phyloP scores from a whole-genome alignment of 2,888 invertebrate genomes.

The Caenorhabditis sp. region DNA sequence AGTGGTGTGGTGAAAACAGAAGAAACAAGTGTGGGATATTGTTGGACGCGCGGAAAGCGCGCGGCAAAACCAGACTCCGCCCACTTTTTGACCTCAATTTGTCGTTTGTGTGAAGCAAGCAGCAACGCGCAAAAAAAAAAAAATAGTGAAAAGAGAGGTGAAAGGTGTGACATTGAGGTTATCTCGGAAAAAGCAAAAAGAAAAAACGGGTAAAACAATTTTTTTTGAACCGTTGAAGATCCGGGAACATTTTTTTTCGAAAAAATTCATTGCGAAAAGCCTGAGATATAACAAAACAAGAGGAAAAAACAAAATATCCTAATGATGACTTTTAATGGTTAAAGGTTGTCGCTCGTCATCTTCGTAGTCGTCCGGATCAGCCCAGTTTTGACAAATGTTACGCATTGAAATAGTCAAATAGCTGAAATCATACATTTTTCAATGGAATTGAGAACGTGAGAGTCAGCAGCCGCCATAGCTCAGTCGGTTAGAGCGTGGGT shows the following conservation, averaged over 20 bases:
- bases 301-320: not conserved
- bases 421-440: too few relatives aligned
- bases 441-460: not conserved
- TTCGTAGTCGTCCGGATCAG: constrained; percentile 40
- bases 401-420: constrained; percentile 65
- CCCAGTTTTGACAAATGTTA: constrained; percentile 47
- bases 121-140: not conserved
- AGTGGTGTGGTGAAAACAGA: not conserved
- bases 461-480: constrained; percentile 53
- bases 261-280: not conserved
- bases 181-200: not conserved
- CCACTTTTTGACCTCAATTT: constrained; percentile 2
- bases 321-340: constrained; percentile 25
- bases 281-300: constrained; percentile 1
- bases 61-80: not conserved
- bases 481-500: constrained; percentile 70
- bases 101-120: not conserved
- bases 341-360: constrained; percentile 35
- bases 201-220: not conserved
- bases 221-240: not conserved
- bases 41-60: not conserved
- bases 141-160: not conserved
- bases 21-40: not conserved
- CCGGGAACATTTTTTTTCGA: not conserved
- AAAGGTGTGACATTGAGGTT: not conserved